Percentiles rank a stretch among this genome's conserved stretches.
phyloP scores from a whole-genome alignment of 2,888 invertebrate species.

The Drosophila neonasuta region DNA sequence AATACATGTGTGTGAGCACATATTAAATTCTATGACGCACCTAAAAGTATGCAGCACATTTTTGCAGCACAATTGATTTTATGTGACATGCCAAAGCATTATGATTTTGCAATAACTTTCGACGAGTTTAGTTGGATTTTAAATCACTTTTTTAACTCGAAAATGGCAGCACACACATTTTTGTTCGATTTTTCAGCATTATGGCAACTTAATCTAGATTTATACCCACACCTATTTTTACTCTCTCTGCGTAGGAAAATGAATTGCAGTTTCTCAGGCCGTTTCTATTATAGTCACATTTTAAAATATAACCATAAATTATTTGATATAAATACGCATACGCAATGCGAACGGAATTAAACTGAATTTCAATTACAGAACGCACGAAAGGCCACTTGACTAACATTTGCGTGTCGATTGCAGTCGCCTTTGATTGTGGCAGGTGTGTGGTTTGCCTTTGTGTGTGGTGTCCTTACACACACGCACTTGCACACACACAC shows the following conservation, averaged over 20 bases:
- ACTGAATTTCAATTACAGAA: conserved; percentile 24
- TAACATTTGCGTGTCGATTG: conserved; percentile 31
- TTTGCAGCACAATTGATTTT: background rate
- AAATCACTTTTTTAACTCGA: no score
- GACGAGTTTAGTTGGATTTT: no score
- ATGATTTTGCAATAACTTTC: background rate
- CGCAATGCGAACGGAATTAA: conserved; percentile 14
- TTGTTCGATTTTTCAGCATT: no score
- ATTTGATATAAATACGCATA: conserved; percentile 2
- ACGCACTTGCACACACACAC: conserved; percentile 3
- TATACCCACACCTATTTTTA: no score
- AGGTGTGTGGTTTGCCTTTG: conserved; percentile 22
- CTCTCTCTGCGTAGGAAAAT: background rate
- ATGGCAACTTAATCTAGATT: no score
- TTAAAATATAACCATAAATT: background rate
- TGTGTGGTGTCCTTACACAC: conserved; percentile 3
- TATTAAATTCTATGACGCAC: background rate
- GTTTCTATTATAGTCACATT: background rate
- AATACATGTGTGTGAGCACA: background rate
- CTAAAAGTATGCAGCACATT: background rate
- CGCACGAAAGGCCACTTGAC: conserved; percentile 4
- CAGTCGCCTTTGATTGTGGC: conserved; percentile 14
- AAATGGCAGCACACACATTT: no score
- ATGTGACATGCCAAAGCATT: background rate
- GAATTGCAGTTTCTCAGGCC: background rate